Evolutionary conservation across 1,140 invertebrate genomes (phyloP).

Genomic region (Steinernema khuongi): DNA sequence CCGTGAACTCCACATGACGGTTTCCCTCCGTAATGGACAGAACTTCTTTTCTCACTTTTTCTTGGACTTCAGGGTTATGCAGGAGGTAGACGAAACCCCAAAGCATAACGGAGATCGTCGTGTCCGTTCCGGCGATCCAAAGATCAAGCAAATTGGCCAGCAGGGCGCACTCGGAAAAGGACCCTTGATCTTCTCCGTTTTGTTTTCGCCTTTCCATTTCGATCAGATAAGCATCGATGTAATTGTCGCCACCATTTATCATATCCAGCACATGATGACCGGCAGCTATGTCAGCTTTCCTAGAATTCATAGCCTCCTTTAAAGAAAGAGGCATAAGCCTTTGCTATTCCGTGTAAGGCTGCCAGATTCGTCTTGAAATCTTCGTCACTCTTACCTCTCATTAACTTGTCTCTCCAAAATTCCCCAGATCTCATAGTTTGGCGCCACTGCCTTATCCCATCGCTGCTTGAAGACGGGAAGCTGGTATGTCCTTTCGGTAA

Average conservation of each 20-base stretch:
- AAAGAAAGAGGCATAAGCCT: neutral
- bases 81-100: conserved; percentile 61
- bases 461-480: conserved; percentile 43
- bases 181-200: neutral
- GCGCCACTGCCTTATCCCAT: conserved; percentile 46
- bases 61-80: conserved; percentile 58
- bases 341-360: neutral
- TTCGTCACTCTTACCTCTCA: neutral
- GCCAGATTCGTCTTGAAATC: neutral
- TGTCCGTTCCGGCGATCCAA: conserved; percentile 60
- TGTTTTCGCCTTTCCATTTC: conserved; percentile 24
- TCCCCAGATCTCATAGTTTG: conserved; percentile 28
- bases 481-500: neutral
- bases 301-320: neutral
- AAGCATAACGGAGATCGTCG: conserved; percentile 58
- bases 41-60: conserved; percentile 58
- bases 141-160: conserved; percentile 62
- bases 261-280: neutral
- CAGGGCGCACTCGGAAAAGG: neutral
- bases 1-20: neutral
- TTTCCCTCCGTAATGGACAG: neutral
- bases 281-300: neutral
- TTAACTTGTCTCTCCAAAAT: conserved; percentile 19
- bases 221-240: conserved; percentile 29
- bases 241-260: neutral